These are phyloP conservation scores for Galaxias olidus DNA, from an alignment of 2,797 vertebrate species.

Conservation along the genomic window DNA sequence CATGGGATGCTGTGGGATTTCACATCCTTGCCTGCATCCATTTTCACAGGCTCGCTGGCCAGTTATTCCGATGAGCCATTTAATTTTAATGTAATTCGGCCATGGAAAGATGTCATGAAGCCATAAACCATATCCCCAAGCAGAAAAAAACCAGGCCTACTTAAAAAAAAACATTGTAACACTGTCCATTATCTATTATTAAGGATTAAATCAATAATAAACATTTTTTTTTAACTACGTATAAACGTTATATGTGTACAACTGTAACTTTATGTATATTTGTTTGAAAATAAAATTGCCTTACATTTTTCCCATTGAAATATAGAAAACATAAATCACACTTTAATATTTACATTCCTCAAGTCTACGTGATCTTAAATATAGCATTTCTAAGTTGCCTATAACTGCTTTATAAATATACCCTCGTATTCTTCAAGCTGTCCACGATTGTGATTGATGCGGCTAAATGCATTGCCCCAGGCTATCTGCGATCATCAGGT, in stretches of 20 bases:
- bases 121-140: slow-evolving; percentile 29
- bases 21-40: slow-evolving; percentile 52
- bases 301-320: no score
- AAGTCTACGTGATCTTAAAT: slow-evolving; percentile 12
- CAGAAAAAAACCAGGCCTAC: slow-evolving; percentile 3
- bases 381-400: slow-evolving; percentile 11
- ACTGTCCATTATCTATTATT: neutral
- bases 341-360: neutral
- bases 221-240: no score
- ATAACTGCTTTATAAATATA: slow-evolving; percentile 32
- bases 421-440: slow-evolving; percentile 66
- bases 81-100: slow-evolving; percentile 63
- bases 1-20: slow-evolving; percentile 51
- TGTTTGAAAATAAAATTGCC: no score
- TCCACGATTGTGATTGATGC: slow-evolving; percentile 77
- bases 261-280: no score
- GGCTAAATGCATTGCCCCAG: slow-evolving; percentile 74
- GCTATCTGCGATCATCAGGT: slow-evolving; percentile 76
- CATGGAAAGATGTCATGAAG: slow-evolving; percentile 59
- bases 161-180: slow-evolving; percentile 6
- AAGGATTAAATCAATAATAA: neutral
- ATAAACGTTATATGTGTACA: no score
- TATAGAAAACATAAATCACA: neutral
- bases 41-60: slow-evolving; percentile 60
- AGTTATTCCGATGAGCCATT: slow-evolving; percentile 66